These are phyloP conservation scores for Heterotis niloticus DNA, from an alignment of 2,113 vertebrate species.

Conservation along the genomic window DNA sequence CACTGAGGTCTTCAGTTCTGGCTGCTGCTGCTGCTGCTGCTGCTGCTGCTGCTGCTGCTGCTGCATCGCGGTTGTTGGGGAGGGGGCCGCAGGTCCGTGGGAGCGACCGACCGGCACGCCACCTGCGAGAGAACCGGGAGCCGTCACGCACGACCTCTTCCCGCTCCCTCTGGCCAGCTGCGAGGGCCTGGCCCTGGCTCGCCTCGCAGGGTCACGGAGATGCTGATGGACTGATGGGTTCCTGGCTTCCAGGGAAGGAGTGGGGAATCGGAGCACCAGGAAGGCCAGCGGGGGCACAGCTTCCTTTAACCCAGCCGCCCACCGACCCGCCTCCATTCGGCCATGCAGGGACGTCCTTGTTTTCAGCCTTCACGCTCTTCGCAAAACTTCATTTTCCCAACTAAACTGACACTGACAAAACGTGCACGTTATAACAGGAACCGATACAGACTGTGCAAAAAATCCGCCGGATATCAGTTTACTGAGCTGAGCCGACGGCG, in stretches of 20 bases:
- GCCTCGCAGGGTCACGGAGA: conserved; percentile 38
- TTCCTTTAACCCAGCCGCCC: neutral
- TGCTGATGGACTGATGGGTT: conserved; percentile 68
- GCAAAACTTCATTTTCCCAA: neutral
- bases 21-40: neutral
- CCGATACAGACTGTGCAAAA: neutral
- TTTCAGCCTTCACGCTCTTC: neutral
- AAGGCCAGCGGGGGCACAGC: conserved; percentile 13
- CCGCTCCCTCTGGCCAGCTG: conserved; percentile 3
- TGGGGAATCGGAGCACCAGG: conserved; percentile 43
- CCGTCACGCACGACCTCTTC: neutral
- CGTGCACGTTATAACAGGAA: neutral
- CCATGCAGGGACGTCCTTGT: no score
- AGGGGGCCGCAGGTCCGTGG: neutral
- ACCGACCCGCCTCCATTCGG: no score
- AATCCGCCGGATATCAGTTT: neutral
- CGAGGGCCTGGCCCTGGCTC: conserved; percentile 43
- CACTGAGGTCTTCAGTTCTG: neutral
- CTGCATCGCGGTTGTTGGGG: neutral
- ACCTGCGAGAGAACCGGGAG: neutral
- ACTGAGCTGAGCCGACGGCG: neutral
- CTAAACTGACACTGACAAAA: neutral
- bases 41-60: neutral
- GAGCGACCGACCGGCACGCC: neutral
- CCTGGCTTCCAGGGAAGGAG: conserved; percentile 53